phyloP scores from a whole-genome alignment of 1,140 invertebrate species.

The Hyles euphorbiae region DNA sequence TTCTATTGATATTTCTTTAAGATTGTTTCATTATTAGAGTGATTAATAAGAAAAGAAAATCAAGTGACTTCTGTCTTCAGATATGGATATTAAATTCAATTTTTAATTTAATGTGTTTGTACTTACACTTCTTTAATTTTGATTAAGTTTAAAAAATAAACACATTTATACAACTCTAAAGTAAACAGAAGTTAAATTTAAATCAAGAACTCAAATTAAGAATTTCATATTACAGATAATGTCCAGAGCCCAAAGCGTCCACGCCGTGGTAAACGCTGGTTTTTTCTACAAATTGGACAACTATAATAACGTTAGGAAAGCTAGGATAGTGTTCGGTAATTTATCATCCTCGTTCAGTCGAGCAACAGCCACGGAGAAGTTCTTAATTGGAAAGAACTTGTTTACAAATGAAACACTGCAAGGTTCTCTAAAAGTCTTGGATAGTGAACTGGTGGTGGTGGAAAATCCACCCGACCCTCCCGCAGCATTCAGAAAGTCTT shows the following conservation, averaged over 20 bases:
- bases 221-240: slow-evolving; percentile 27
- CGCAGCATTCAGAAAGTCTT: slow-evolving; percentile 75
- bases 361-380: slow-evolving; percentile 77
- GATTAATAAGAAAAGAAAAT: too few relatives aligned
- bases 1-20: too few relatives aligned
- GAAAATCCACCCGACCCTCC: slow-evolving; percentile 73
- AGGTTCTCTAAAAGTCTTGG: slow-evolving; percentile 71
- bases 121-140: too few relatives aligned
- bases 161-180: too few relatives aligned
- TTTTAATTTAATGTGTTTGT: too few relatives aligned
- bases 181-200: too few relatives aligned
- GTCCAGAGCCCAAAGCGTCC: slow-evolving; percentile 33
- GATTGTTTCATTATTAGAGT: too few relatives aligned
- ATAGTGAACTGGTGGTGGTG: slow-evolving; percentile 76
- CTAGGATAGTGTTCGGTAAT: slow-evolving; percentile 76
- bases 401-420: slow-evolving; percentile 57
- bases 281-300: slow-evolving; percentile 22
- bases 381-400: slow-evolving; percentile 57
- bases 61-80: too few relatives aligned
- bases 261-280: slow-evolving; percentile 30
- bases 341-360: slow-evolving; percentile 81
- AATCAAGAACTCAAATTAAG: too few relatives aligned
- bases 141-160: too few relatives aligned
- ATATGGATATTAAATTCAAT: too few relatives aligned
- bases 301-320: slow-evolving; percentile 13